Base-by-base conservation (phyloP, 2,113 vertebrate genomes). In the Pampusana beccarii region DNA sequence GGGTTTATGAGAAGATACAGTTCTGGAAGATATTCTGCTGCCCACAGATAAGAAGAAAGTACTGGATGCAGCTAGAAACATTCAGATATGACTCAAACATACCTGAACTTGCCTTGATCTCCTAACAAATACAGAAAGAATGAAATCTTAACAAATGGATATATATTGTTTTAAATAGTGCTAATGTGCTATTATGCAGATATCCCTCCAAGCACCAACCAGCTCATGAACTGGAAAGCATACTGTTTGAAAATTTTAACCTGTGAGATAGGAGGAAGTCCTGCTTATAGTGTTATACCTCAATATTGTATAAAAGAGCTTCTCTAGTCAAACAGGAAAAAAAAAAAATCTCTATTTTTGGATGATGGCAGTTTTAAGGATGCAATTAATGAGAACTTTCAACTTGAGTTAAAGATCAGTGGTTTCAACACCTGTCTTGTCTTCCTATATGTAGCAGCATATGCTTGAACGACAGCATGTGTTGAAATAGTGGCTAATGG, bases 81-180 rank as follows among this genome's bases (percentile, higher is more conserved):
- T 42, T 48, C n/a, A 28, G 10, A 18, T 40, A 62, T 0, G 1
- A 31, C 60, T 64, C 65, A 64, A 34, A 57, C 0, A 1, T 12
- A 72, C 23, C 58, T 36, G 29, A 66, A 31, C 57, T 48, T 42
- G 26, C 42, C 66, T 42, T 58, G 16, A 16, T n/a, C 42, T 53
- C 42, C 13, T 48, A 34, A 70, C 54, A 69, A 24, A n/a, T 13
- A 34, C 5, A 57, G 31, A 77, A 40, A 26, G 29, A 53, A 46
- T 11, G 53, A 70, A 65, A 44, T 17, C 18, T 54, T 44, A 57
- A 24, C 11, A 57, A 14, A 11, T 46, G 13, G 17, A 24, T 56
- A 12, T 17, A 14, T 5, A 46, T 29, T 50, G 8, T 6, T 89
- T 7, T n/a, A 60, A 71, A 46, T 10, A 62, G 61, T 4, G 40